These are phyloP conservation scores for Ranitomeya imitator DNA, from an alignment of 2,113 vertebrate species.

Conservation along the genomic window DNA sequence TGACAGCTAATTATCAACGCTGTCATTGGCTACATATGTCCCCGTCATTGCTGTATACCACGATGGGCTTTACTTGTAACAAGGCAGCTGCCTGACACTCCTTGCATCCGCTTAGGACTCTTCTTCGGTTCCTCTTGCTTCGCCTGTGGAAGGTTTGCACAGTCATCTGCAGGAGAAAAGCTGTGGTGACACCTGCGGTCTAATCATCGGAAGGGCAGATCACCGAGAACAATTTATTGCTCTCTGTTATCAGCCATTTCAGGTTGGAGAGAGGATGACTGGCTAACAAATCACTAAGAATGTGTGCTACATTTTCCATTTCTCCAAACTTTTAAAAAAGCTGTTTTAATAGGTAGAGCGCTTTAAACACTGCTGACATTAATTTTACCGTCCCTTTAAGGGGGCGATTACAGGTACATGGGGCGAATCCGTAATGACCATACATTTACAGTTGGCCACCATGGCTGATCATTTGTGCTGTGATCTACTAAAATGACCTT, in stretches of 20 bases:
- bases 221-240: neutral
- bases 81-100: slow-evolving; percentile 41
- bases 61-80: slow-evolving; percentile 62
- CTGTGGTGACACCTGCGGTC: slow-evolving; percentile 28
- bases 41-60: slow-evolving; percentile 62
- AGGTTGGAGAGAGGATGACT: no score
- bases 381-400: no score
- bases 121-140: slow-evolving; percentile 35
- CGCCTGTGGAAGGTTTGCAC: slow-evolving; percentile 28
- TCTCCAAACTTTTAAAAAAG: no score
- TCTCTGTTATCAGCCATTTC: neutral
- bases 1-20: slow-evolving; percentile 78
- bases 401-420: no score
- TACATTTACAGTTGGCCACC: no score
- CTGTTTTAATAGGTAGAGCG: no score
- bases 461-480: no score
- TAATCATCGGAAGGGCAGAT: slow-evolving; percentile 40
- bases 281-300: no score
- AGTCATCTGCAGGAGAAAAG: slow-evolving; percentile 5
- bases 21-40: slow-evolving; percentile 67
- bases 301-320: no score
- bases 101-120: slow-evolving; percentile 22
- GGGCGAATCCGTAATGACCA: no score
- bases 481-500: no score
- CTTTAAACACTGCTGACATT: no score